Evolutionary conservation across 2,888 invertebrate species (phyloP), one percentile per base, ranked within the genome.

Genomic region (Eueremaeus valkanovi): DNA sequence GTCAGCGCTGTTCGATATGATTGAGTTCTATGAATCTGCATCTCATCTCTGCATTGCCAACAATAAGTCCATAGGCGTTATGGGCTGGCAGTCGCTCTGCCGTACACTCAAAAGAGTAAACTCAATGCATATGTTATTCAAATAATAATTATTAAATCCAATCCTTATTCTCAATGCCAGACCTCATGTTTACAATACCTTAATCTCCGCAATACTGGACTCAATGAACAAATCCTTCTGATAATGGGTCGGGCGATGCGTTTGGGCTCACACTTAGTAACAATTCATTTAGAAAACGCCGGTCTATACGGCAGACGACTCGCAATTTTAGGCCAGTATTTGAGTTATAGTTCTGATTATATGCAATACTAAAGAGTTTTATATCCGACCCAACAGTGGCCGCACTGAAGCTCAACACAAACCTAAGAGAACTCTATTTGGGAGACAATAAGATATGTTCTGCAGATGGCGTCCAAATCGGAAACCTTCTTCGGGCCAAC

Each of bases 1-100:
- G 58, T 90, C 91, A 80, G 90, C 92, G 61, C 83, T 95, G 74
- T 93, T 92, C 83, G 93, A 95, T 83, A 93, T 94, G 91, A 87
- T 94, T 78, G 94, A 95, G 83, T 95, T 92, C 83, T 95, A 95
- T 83, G 93, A 94, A 83, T 92, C 93, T 63, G 88, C 91, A 0
- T 86, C 87, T 0, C 87, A 89, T 79, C 84, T 95, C 77, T 90
- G 90, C 82, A 89, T 95, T 78, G 89, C 90, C 42, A 89, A 88
- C 73, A 93, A 92, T 83, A 86, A 88, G 76, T 87, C 87, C 80
- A 90, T 93, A 83, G 90, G 90, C 75, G 86, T 88, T 66, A 85
- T 91, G 58, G 93, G 93, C 13, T 94, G 93, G 93, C 90, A 90
- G 82, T 89, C 92, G 0, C 92, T 92, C 79, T 88, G 90, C 42